These are phyloP conservation scores for Xenopus tropicalis DNA, from an alignment of 2,113 vertebrate species.

Conservation along the genomic window UCB_Xtro_10.0 CM004448.2:94818501-94819000, in stretches of 20 bases:
- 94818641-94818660: slow-evolving; percentile 22
- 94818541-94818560: background rate
- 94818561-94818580: too few relatives aligned
- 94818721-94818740: slow-evolving; percentile 21
- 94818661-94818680: slow-evolving; percentile 10
- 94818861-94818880: background rate
- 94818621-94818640: too few relatives aligned
- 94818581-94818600: too few relatives aligned
- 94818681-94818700: slow-evolving; percentile 38
- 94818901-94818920: background rate
- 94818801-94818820: slow-evolving; percentile 27
- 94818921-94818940: background rate
- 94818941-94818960: background rate
- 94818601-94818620: too few relatives aligned
- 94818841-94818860: slow-evolving; percentile 10
- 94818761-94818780: slow-evolving; percentile 23
- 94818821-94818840: slow-evolving; percentile 17
- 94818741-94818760: slow-evolving; percentile 38
- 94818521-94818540: slow-evolving; percentile 10
- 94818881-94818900: background rate
- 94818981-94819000: too few relatives aligned
- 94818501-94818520: background rate
- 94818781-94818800: slow-evolving; percentile 13
- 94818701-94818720: slow-evolving; percentile 37
- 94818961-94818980: background rate